These are phyloP conservation scores for Ditylenchus weischeri DNA, from an alignment of 2,888 invertebrate genomes.

Conservation along the genomic window DNA sequence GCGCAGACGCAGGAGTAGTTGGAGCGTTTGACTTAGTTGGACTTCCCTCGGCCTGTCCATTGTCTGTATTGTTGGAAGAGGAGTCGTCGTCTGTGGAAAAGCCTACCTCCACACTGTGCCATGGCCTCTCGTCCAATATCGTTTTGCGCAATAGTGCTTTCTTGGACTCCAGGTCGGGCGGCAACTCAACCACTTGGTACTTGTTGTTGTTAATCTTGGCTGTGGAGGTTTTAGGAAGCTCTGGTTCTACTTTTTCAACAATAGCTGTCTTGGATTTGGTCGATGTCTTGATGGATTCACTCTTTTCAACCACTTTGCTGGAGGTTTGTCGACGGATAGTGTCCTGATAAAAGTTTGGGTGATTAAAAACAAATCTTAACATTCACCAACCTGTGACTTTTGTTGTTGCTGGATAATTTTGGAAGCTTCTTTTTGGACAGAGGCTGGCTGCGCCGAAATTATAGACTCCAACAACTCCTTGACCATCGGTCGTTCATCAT, in stretches of 20 bases:
- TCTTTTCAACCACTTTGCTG: constrained; percentile 9
- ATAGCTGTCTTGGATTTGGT: constrained; percentile 18
- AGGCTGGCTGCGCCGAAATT: constrained; percentile 48
- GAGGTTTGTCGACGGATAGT: constrained; percentile 9
- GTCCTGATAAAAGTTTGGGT: constrained; percentile 11
- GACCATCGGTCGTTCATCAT: constrained; percentile 56
- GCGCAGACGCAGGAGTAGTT: not conserved
- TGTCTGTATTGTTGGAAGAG: constrained; percentile 28
- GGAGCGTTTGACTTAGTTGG: constrained; percentile 2
- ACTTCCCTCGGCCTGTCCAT: not conserved
- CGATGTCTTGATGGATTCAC: not conserved
- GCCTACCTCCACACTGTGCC: constrained; percentile 55
- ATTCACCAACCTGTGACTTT: constrained; percentile 3
- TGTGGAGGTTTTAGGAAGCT: constrained; percentile 4
- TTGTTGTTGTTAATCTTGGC: constrained; percentile 1
- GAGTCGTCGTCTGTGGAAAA: constrained; percentile 50
- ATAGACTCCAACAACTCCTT: constrained; percentile 52
- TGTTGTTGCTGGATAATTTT: constrained; percentile 47
- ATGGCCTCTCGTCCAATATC: constrained; percentile 37
- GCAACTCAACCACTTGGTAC: constrained; percentile 33
- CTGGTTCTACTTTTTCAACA: not conserved
- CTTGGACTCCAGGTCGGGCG: constrained; percentile 34
- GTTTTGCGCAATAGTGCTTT: constrained; percentile 27
- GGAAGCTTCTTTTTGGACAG: constrained; percentile 52
- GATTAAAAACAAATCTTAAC: too few relatives aligned